Base-by-base conservation (phyloP, 1,140 invertebrate species). In the Ceratoteleas bidentatus region DNA sequence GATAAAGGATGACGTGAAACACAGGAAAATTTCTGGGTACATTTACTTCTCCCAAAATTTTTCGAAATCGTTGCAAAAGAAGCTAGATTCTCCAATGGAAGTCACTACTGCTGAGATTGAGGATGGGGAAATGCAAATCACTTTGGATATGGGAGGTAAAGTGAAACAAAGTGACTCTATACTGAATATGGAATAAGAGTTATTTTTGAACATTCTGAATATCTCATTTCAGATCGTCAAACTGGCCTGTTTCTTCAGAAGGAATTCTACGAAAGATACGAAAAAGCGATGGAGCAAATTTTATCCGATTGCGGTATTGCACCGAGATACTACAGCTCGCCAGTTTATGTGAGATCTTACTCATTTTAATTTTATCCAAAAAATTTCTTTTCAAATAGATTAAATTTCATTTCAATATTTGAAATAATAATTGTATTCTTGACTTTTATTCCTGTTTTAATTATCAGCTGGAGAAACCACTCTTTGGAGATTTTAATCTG, bases 1-100 rank as follows among this genome's bases (percentile, higher is more conserved):
- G 32, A 96, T 96, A 0, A 89, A 92, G 2, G 58, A 90, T 0
- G 94, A 93, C 0, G 94, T 97, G 0, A 88, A 90, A 7, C 90
- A 89, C 0, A 95, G 95, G 0, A 86, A 93, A 34, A 91, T 94
- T 0, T 94, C 95, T 86, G 97, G 95, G 0, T 93, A 95, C 0
- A 88, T 98, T 24, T 91, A 94, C 74, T 95, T 98, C 83, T 87
- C 93, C 0, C 85, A 90, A 32, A 97, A 97, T 88, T 98, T 97
- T 87, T 95, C 96, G 0, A 84, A 91, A 16, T 93, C 94, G 6
- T 88, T 96, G 0, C 88, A 93, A 15, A 85, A 89, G 2, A 88
- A 95, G 47, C 70, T 94, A 0, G 90, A 94, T 8, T 38, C 69
- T 10, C 86, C 89, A 0, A 87, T 88, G 66, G 86, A 88, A 0